These are phyloP conservation scores for Lampris megalopsis DNA, from an alignment of 2,113 vertebrate genomes.

Conservation along the genomic window DNA sequence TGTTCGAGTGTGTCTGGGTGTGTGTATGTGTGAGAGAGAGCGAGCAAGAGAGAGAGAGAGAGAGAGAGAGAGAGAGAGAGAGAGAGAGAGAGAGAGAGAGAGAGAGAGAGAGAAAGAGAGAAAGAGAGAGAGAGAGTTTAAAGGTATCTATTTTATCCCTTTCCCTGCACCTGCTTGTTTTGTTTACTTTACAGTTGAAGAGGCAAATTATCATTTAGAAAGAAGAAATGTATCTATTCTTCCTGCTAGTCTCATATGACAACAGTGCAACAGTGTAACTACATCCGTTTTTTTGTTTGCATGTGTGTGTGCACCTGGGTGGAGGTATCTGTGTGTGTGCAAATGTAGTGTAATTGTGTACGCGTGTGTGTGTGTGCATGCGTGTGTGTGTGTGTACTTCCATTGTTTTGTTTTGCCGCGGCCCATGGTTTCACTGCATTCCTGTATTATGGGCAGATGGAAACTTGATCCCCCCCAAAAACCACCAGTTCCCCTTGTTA, in stretches of 20 bases:
- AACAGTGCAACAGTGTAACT: neutral
- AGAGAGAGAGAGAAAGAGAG: neutral
- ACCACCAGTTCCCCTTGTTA: constrained; percentile 72
- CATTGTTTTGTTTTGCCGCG: constrained; percentile 52
- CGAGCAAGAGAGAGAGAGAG: neutral
- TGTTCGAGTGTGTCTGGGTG: neutral
- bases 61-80: neutral
- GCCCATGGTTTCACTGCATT: constrained; percentile 53
- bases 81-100: neutral
- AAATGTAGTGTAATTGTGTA: neutral
- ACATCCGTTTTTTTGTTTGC: neutral
- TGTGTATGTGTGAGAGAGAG: neutral
- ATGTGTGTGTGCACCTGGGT: neutral
- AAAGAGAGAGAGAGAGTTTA: neutral
- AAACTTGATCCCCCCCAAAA: constrained; percentile 66
- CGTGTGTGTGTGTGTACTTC: constrained; percentile 20
- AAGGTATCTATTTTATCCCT: neutral
- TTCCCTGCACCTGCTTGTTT: neutral
- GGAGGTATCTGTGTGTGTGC: too few relatives aligned
- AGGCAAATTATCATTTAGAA: constrained; percentile 15
- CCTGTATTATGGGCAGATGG: constrained; percentile 66
- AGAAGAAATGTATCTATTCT: neutral
- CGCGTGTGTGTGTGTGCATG: neutral
- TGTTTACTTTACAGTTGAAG: constrained; percentile 6
- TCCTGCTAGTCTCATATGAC: too few relatives aligned